A percentile compares a stretch with the other conserved stretches of the same genome.
Evolutionary conservation across 2,797 vertebrate species (phyloP).

Genomic region (Anas georgica): DNA sequence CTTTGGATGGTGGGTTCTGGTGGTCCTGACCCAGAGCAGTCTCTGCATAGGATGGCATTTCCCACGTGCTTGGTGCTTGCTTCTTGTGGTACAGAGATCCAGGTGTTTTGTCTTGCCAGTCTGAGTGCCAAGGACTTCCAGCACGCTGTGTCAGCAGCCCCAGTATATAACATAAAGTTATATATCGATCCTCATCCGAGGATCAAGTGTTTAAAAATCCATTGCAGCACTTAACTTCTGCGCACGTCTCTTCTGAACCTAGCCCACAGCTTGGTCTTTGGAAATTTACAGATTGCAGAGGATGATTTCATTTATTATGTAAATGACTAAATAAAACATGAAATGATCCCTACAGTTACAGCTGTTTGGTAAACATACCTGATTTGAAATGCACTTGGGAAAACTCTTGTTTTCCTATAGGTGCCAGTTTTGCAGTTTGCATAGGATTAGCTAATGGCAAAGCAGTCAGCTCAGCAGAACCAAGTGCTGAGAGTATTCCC

Average conservation of each 20-base stretch:
- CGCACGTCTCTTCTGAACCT: not conserved
- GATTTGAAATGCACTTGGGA: not conserved
- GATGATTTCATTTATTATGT: not conserved
- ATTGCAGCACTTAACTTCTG: not conserved
- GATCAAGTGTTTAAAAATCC: not conserved
- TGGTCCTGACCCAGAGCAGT: not conserved
- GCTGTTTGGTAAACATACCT: not conserved
- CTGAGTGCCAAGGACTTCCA: not conserved
- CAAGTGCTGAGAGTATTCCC: not conserved
- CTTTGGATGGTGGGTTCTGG: not conserved
- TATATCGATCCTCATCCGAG: not conserved
- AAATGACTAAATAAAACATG: conserved; percentile 4
- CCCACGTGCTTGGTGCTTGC: not conserved
- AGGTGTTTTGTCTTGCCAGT: not conserved
- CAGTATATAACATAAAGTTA: not conserved
- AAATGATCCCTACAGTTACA: not conserved
- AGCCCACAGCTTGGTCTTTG: not conserved
- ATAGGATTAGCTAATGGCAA: not conserved
- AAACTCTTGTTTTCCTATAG: not conserved
- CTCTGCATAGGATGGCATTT: not conserved
- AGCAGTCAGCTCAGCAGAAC: not conserved
- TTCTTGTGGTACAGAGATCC: not conserved
- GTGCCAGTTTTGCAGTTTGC: not conserved
- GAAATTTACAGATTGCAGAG: not conserved
- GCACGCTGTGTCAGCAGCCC: fast-evolving